Conservation (phyloP, 2,888 invertebrate genomes). For the Balanococcus diminutus region DNA sequence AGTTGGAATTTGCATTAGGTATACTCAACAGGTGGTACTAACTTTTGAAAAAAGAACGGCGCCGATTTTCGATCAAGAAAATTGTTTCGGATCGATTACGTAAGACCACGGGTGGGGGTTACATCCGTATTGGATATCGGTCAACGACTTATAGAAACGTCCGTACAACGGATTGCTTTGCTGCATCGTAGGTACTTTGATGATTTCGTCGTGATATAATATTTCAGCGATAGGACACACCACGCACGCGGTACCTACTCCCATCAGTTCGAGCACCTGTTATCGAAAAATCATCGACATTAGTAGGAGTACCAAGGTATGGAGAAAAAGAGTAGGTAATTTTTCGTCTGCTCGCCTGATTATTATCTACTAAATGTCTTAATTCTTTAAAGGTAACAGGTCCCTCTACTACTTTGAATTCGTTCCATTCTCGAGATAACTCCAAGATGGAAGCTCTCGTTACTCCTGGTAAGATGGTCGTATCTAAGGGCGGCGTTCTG, state of each 20-base stretch:
- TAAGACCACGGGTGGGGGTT: conserved; percentile 76
- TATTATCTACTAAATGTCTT: conserved; percentile 73
- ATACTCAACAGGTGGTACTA: no score
- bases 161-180: conserved; percentile 76
- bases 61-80: no score
- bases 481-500: conserved; percentile 81
- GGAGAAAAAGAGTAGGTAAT: no score
- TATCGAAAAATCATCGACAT: background rate
- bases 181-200: conserved; percentile 76
- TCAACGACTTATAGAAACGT: conserved; percentile 75
- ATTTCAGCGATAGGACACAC: conserved; percentile 91
- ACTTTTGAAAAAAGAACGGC: no score
- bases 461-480: conserved; percentile 86
- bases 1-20: no score
- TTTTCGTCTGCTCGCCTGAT: conserved; percentile 68
- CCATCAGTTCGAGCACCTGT: conserved; percentile 93
- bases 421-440: conserved; percentile 81
- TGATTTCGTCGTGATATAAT: conserved; percentile 73
- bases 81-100: background rate
- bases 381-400: conserved; percentile 84
- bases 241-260: conserved; percentile 96
- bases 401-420: conserved; percentile 81
- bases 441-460: conserved; percentile 87
- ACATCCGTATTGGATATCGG: conserved; percentile 89
- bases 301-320: background rate